A percentile compares a stretch with the other conserved stretches of the same genome.
These are phyloP conservation scores for Oostethus manadensis DNA, from an alignment of 2,113 vertebrate species.

Conservation along the genomic window DNA sequence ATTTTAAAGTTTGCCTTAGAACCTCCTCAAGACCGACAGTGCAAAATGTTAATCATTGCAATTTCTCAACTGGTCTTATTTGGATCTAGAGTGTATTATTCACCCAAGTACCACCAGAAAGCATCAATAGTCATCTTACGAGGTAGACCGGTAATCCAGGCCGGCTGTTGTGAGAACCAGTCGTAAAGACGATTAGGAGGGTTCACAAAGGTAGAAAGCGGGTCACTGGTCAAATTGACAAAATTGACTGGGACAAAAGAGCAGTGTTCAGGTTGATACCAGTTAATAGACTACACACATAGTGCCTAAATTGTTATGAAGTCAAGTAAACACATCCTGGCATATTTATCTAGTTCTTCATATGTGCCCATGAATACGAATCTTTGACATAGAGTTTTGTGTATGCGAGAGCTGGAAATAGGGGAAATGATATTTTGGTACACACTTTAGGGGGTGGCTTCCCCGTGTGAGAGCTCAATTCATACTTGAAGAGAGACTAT, in stretches of 20 bases:
- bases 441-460: slow-evolving; percentile 3
- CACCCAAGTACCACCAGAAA: background rate
- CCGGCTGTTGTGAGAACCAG: slow-evolving; percentile 23
- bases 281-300: slow-evolving; percentile 18
- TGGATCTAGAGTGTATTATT: background rate
- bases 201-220: slow-evolving; percentile 21
- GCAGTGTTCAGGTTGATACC: slow-evolving; percentile 46
- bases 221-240: slow-evolving; percentile 53
- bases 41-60: background rate
- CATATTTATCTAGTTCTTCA: slow-evolving; percentile 34
- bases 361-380: slow-evolving; percentile 28
- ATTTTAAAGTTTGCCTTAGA: no score
- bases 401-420: slow-evolving; percentile 28
- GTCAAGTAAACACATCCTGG: slow-evolving; percentile 20
- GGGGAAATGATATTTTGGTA: slow-evolving; percentile 21
- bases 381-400: slow-evolving; percentile 19
- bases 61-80: no score
- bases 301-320: slow-evolving; percentile 41
- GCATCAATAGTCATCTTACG: slow-evolving; percentile 4
- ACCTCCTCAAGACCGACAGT: no score
- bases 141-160: slow-evolving; percentile 27
- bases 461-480: slow-evolving; percentile 18
- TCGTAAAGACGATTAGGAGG: background rate
- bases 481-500: slow-evolving; percentile 22
- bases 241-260: slow-evolving; percentile 50